Conservation (phyloP, 1,140 invertebrate genomes). For the Leptinotarsa texana region DNA sequence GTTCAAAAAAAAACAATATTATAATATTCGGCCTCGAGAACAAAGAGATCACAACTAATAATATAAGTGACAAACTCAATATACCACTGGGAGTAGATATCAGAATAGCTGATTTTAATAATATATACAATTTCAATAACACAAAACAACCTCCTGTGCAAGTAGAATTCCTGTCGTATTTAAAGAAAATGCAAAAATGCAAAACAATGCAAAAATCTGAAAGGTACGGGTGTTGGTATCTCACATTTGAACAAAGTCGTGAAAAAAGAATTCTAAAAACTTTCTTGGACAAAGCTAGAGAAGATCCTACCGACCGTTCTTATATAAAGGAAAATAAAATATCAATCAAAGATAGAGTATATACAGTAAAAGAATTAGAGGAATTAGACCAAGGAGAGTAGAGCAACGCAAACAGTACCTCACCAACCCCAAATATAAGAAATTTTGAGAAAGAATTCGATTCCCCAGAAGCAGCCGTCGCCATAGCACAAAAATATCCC, state of each 20-base stretch:
- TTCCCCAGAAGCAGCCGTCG: not conserved
- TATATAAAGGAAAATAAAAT: not conserved
- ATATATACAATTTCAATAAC: slow-evolving; percentile 5
- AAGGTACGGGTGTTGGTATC: not conserved
- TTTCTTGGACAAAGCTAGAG: slow-evolving; percentile 7
- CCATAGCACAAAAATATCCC: not conserved
- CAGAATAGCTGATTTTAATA: not conserved
- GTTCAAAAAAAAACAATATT: slow-evolving; percentile 8
- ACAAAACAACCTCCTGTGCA: not conserved
- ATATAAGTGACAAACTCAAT: slow-evolving; percentile 9
- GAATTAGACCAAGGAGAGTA: not conserved
- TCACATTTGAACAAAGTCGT: slow-evolving; percentile 1
- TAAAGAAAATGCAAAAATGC: not conserved
- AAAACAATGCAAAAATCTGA: slow-evolving; percentile 3
- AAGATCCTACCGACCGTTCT: slow-evolving; percentile 4
- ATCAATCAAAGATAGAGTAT: not conserved
- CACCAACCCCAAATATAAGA: slow-evolving; percentile 7
- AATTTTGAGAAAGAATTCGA: slow-evolving; percentile 11
- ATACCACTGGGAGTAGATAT: not conserved
- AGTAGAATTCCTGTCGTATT: slow-evolving; percentile 8
- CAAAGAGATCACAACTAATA: slow-evolving; percentile 2
- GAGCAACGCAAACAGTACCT: not conserved
- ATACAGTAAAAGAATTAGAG: not conserved
- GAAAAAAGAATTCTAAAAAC: not conserved
- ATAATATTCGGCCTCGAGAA: slow-evolving; percentile 6